Percentiles rank a stretch among this genome's conserved stretches.
phyloP scores from a whole-genome alignment of 2,888 invertebrate genomes.

The Mycalesis mineus region DNA sequence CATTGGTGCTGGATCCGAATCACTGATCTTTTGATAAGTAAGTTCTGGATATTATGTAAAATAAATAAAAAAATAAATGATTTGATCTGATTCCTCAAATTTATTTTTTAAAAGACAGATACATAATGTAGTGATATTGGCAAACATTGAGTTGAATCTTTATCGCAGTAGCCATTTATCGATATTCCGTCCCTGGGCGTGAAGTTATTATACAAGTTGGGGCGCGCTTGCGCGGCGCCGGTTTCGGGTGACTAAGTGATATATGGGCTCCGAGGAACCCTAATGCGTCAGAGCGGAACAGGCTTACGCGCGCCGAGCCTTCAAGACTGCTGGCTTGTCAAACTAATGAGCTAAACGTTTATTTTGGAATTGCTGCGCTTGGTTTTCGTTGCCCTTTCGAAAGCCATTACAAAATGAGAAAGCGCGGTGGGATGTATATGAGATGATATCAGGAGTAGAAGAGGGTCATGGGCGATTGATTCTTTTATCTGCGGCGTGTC shows the following conservation, averaged over 20 bases:
- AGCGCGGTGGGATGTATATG: too few relatives aligned
- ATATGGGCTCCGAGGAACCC: conserved; percentile 40
- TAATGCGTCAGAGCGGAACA: conserved; percentile 40
- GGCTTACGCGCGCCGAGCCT: conserved; percentile 22
- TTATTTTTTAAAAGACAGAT: too few relatives aligned
- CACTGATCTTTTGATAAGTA: too few relatives aligned
- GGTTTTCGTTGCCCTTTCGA: background rate
- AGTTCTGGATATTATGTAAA: too few relatives aligned
- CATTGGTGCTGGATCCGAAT: too few relatives aligned
- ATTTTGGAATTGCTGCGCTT: conserved; percentile 12
- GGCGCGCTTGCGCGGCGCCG: conserved; percentile 30
- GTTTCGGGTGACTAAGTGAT: conserved; percentile 46
- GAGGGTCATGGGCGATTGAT: too few relatives aligned
- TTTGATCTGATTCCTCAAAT: too few relatives aligned
- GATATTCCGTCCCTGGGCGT: conserved; percentile 40
- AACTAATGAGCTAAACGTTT: conserved; percentile 29
- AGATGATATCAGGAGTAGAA: too few relatives aligned
- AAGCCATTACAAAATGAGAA: background rate
- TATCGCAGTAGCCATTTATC: conserved; percentile 39
- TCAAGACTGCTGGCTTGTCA: conserved; percentile 28
- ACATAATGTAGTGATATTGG: background rate
- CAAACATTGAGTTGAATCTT: conserved; percentile 6
- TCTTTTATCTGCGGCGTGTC: too few relatives aligned
- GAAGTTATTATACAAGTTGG: conserved; percentile 43
- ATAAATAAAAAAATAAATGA: too few relatives aligned